Evolutionary conservation across 2,797 vertebrate species (phyloP).

Genomic region (Crossoptilon crossoptilon): DNA sequence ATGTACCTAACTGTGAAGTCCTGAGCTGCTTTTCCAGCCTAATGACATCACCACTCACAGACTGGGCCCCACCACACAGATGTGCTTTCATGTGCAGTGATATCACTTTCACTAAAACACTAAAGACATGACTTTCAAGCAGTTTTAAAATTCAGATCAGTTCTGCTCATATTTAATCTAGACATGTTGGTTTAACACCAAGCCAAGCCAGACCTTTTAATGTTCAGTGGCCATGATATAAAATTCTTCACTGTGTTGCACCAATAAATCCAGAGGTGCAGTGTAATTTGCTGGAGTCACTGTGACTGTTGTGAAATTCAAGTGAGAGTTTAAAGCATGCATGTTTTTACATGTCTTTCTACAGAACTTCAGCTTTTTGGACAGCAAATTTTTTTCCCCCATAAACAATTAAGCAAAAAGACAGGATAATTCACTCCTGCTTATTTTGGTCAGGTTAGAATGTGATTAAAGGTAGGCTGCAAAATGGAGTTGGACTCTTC

Average conservation of each 20-base stretch:
- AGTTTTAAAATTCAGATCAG: constrained; percentile 83
- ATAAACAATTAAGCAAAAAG: neutral
- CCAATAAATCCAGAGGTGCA: constrained; percentile 78
- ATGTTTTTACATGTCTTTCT: neutral
- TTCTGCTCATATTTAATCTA: constrained; percentile 81
- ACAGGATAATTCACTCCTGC: neutral
- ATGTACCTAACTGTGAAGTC: constrained; percentile 41
- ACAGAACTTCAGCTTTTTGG: neutral
- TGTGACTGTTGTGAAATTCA: constrained; percentile 57
- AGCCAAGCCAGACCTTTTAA: constrained; percentile 82
- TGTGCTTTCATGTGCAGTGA: constrained; percentile 67
- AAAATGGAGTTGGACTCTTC: neutral
- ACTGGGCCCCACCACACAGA: constrained; percentile 39
- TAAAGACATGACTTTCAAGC: constrained; percentile 75
- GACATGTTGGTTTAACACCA: constrained; percentile 84
- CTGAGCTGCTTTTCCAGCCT: constrained; percentile 13
- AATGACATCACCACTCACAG: constrained; percentile 38
- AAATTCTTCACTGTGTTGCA: constrained; percentile 77
- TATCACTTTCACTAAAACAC: constrained; percentile 76
- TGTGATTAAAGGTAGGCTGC: constrained; percentile 10
- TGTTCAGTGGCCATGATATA: constrained; percentile 80
- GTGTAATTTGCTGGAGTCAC: constrained; percentile 64
- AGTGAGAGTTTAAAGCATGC: constrained; percentile 46
- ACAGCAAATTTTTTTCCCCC: neutral
- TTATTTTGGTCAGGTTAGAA: constrained; percentile 12